A percentile compares a stretch with the other conserved stretches of the same genome.
These are phyloP conservation scores for Eilema sororculum DNA, from an alignment of 2,888 invertebrate species.

Conservation along the genomic window DNA sequence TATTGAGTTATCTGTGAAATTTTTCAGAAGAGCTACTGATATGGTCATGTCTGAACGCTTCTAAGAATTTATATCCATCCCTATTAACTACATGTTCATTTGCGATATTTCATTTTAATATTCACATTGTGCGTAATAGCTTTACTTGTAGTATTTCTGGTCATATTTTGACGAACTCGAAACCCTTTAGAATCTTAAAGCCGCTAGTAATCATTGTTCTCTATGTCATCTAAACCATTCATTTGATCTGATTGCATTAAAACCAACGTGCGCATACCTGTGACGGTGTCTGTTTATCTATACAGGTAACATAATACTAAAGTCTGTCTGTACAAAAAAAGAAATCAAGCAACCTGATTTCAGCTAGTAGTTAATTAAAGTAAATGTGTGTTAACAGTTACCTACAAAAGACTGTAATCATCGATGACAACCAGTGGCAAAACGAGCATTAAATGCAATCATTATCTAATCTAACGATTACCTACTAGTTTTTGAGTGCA, in stretches of 20 bases:
- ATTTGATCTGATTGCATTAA: no score
- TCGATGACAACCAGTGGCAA: conserved; percentile 56
- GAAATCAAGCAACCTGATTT: not conserved
- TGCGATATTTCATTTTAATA: not conserved
- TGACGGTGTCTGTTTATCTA: no score
- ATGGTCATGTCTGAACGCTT: not conserved
- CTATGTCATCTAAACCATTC: no score
- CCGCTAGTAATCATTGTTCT: no score
- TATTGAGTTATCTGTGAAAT: not conserved
- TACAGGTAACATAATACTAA: no score
- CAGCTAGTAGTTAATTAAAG: not conserved
- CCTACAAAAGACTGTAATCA: conserved; percentile 25
- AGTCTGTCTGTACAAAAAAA: no score
- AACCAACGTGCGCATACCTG: no score
- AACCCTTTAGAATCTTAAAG: no score
- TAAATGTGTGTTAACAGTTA: conserved; percentile 1
- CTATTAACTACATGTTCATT: not conserved
- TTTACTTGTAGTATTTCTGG: no score
- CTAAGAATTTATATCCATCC: no score
- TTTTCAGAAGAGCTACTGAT: not conserved
- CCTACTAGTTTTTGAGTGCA: conserved; percentile 47
- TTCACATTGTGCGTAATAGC: not conserved
- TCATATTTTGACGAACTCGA: no score
- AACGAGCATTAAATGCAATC: conserved; percentile 44
- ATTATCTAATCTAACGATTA: conserved; percentile 66